phyloP scores from a whole-genome alignment of 2,797 vertebrate species.

The Chloroceryle amazona region DNA sequence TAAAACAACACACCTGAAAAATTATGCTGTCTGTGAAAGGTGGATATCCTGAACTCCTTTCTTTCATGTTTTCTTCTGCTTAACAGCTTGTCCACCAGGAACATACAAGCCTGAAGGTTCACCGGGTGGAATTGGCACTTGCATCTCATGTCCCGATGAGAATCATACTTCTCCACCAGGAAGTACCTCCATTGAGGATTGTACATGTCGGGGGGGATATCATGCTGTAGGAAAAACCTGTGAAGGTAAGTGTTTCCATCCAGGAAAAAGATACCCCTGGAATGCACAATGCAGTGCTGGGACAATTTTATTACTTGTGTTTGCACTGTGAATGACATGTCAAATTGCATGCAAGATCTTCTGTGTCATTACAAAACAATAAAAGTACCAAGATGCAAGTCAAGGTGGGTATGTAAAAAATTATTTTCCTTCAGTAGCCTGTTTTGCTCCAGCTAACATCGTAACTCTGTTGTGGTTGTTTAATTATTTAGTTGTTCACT shows the following conservation, averaged over 20 bases:
- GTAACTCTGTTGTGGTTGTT: conserved; percentile 22
- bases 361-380: background rate
- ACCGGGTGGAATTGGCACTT: conserved; percentile 92
- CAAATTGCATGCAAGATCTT: background rate
- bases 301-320: background rate
- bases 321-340: background rate
- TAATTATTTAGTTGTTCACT: conserved; percentile 88
- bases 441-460: background rate
- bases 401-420: background rate
- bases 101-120: conserved; percentile 93
- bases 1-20: background rate
- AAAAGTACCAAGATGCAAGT: background rate
- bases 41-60: background rate
- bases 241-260: conserved; percentile 81
- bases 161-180: conserved; percentile 92
- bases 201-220: conserved; percentile 90
- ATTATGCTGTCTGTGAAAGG: background rate
- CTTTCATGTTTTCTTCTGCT: background rate
- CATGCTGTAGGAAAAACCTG: conserved; percentile 85
- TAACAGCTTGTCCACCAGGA: conserved; percentile 91
- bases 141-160: conserved; percentile 87
- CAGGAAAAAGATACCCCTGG: background rate
- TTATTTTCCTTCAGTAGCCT: background rate
- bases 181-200: conserved; percentile 90
- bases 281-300: background rate